Evolutionary conservation across 2,888 invertebrate genomes (phyloP).

Genomic region (Clunio marinus): DNA sequence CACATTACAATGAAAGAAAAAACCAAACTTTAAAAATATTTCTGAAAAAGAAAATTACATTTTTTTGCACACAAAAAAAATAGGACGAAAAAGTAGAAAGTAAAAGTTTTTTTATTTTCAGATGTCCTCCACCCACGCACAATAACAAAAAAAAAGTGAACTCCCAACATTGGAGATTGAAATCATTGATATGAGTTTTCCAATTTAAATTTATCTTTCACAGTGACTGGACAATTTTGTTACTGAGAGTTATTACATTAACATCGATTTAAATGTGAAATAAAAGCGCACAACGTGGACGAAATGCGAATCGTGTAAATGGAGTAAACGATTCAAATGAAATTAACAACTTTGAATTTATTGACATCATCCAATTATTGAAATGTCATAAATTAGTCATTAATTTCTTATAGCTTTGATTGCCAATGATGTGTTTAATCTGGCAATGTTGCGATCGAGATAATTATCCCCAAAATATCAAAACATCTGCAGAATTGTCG

Average conservation of each 20-base stretch:
- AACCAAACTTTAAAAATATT: background rate
- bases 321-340: background rate
- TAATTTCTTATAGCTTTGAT: background rate
- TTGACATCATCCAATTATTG: slow-evolving; percentile 18
- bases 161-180: slow-evolving; percentile 21
- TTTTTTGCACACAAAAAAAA: background rate
- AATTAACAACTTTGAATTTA: background rate
- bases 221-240: slow-evolving; percentile 26
- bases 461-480: background rate
- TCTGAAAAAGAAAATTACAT: background rate
- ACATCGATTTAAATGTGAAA: no score
- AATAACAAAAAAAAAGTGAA: no score
- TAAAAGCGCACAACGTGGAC: background rate
- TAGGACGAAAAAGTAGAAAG: no score
- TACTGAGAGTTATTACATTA: background rate
- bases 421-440: no score
- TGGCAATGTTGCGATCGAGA: background rate
- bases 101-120: slow-evolving; percentile 10
- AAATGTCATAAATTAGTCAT: slow-evolving; percentile 25
- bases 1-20: background rate
- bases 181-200: slow-evolving; percentile 34
- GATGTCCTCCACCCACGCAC: background rate
- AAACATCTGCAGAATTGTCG: background rate
- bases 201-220: slow-evolving; percentile 38
- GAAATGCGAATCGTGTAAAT: background rate